Base-by-base conservation (phyloP, 2,888 invertebrate genomes). In the Dioctria linearis region DNA sequence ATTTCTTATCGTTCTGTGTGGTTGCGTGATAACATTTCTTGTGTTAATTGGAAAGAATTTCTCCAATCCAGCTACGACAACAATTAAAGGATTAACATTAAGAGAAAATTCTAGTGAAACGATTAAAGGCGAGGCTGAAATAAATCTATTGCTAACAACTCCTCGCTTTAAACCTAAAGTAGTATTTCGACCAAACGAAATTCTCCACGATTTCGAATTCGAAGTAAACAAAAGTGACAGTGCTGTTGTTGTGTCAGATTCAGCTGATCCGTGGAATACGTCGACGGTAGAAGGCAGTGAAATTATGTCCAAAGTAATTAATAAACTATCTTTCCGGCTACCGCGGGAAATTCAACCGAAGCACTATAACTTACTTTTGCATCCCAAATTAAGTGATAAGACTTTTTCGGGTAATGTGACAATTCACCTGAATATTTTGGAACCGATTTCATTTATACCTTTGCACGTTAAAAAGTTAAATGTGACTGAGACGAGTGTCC, bases 281-380 rank as follows among this genome's bases (percentile, higher is more conserved):
- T 25, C 83, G 8, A 83, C 84, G 13, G 63, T 86, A 54, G 81
- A 85, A n/a, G 84, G 85, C 11, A 84, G 85, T 79, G 84, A 84
- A 82, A 84, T 85, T 43, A 85, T 86, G n/a, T 89, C 88, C 25
- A 88, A 88, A 80, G 83, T 87, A 9, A 82, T 88, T 25, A 82
- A 87, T 0, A 87, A 88, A 59, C 81, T 90, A 63, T 85, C 87
- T 13, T 90, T 89, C 83, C 91, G 94, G 61, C 88, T 95, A 71
- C 92, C 94, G 0, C 87, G 88, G 6, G 90, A 91, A 69, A 90
- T 93, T 0, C 87, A 88, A 13, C 94, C 95, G 0, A 82, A 90
- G 3, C 91, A 91, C 80, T 95, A 95, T 85, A 91, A 93, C 79
- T 86, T 95, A 4, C 90, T 89, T 13, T 87, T 95, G 78, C 90